Percentiles rank a stretch among this genome's conserved stretches.
These are phyloP conservation scores for Zeuzera pyrina DNA, from an alignment of 2,888 invertebrate species.

Conservation along the genomic window DNA sequence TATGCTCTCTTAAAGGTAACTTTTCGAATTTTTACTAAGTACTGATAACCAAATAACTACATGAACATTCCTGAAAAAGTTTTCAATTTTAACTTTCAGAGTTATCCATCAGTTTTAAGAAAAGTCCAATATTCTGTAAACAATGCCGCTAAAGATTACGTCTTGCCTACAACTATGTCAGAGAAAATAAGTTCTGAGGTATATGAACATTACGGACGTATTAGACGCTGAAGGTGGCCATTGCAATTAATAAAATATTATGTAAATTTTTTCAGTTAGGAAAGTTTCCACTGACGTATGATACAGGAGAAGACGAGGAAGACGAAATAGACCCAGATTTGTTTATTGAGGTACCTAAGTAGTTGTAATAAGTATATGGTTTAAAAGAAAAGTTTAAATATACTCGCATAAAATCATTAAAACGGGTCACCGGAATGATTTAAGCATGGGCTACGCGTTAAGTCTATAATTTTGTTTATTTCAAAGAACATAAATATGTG, in stretches of 20 bases:
- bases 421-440: too few relatives aligned
- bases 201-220: too few relatives aligned
- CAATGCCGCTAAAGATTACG: slow-evolving; percentile 55
- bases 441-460: too few relatives aligned
- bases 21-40: not conserved
- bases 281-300: slow-evolving; percentile 36
- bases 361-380: not conserved
- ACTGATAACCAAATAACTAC: not conserved
- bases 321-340: slow-evolving; percentile 24
- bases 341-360: slow-evolving; percentile 31
- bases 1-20: slow-evolving; percentile 55
- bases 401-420: too few relatives aligned
- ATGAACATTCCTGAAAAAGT: not conserved
- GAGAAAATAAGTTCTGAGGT: slow-evolving; percentile 31
- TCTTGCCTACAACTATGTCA: slow-evolving; percentile 49
- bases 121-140: slow-evolving; percentile 53
- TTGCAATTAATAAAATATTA: too few relatives aligned
- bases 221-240: too few relatives aligned
- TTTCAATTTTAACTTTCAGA: slow-evolving; percentile 31
- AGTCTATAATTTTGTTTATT: too few relatives aligned
- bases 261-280: slow-evolving; percentile 21
- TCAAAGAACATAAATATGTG: too few relatives aligned
- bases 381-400: too few relatives aligned
- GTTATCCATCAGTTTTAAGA: slow-evolving; percentile 55
- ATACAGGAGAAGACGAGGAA: slow-evolving; percentile 43